Percentiles rank a stretch among this genome's conserved stretches.
These are phyloP conservation scores for Saccostrea glomerata DNA, from an alignment of 1,140 invertebrate species.

Conservation along the genomic window DNA sequence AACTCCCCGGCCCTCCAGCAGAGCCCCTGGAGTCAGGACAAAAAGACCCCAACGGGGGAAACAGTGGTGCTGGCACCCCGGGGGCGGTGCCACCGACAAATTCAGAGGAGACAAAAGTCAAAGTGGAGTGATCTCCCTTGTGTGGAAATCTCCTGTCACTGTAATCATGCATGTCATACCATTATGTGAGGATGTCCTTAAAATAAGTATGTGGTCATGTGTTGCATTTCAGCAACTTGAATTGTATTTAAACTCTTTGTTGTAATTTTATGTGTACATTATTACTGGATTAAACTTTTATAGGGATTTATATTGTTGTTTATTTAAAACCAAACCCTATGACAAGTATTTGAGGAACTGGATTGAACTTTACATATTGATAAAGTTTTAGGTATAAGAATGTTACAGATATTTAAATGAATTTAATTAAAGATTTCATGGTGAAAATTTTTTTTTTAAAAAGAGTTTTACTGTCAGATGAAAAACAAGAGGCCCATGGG, in stretches of 20 bases:
- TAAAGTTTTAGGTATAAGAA: too few relatives aligned
- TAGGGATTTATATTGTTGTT: too few relatives aligned
- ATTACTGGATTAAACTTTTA: not conserved
- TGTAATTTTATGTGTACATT: not conserved
- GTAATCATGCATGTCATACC: not conserved
- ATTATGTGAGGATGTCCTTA: not conserved
- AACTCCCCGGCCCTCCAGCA: constrained; percentile 72
- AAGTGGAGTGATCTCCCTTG: constrained; percentile 18
- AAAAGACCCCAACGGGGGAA: constrained; percentile 67
- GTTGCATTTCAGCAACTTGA: not conserved
- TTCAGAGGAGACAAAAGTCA: constrained; percentile 39
- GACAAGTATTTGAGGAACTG: too few relatives aligned
- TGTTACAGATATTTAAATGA: too few relatives aligned
- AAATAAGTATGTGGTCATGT: not conserved
- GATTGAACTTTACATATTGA: too few relatives aligned
- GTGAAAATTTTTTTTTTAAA: too few relatives aligned
- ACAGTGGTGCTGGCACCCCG: constrained; percentile 44
- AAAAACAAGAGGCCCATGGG: too few relatives aligned
- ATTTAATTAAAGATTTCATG: too few relatives aligned
- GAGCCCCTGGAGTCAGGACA: constrained; percentile 74
- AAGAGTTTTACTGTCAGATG: too few relatives aligned
- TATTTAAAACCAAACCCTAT: too few relatives aligned
- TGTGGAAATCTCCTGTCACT: not conserved
- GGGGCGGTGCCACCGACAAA: constrained; percentile 31
- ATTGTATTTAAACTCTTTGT: not conserved